These are phyloP conservation scores for Iselma pallidipennis DNA, from an alignment of 2,888 invertebrate genomes.

Conservation along the genomic window DNA sequence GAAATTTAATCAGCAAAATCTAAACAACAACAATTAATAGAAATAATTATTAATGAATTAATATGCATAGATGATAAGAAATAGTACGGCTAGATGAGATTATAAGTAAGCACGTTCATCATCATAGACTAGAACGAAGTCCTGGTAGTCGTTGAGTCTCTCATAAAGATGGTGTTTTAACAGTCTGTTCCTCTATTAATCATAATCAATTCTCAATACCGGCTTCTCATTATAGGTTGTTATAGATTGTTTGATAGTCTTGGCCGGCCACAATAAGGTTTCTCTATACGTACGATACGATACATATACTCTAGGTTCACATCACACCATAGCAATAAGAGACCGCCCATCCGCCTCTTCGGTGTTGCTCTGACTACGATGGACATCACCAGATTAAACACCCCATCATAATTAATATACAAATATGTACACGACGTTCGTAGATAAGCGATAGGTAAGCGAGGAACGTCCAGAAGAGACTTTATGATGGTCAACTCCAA, in stretches of 20 bases:
- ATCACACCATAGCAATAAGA: conserved; percentile 31
- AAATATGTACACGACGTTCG: conserved; percentile 22
- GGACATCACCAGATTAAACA: conserved; percentile 34
- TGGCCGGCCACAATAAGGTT: background rate
- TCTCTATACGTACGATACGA: background rate
- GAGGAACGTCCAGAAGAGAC: background rate
- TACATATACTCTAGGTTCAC: conserved; percentile 31
- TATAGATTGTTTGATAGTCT: conserved; percentile 53
- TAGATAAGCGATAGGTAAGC: conserved; percentile 3
- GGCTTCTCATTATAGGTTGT: conserved; percentile 56
- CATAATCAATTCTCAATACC: conserved; percentile 54
- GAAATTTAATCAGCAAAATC: background rate
- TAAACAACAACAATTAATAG: background rate
- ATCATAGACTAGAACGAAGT: conserved; percentile 3
- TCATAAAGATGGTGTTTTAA: conserved; percentile 27
- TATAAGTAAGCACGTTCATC: background rate
- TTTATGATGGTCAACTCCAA: conserved; percentile 11
- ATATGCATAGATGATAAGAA: no score
- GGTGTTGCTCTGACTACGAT: conserved; percentile 24
- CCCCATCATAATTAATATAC: conserved; percentile 37
- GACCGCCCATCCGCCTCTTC: conserved; percentile 35
- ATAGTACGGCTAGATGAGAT: background rate
- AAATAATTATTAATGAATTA: background rate
- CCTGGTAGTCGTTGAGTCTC: conserved; percentile 6
- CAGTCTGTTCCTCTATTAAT: conserved; percentile 45